These are phyloP conservation scores for Beris chalybata DNA, from an alignment of 2,888 invertebrate genomes.

Conservation along the genomic window DNA sequence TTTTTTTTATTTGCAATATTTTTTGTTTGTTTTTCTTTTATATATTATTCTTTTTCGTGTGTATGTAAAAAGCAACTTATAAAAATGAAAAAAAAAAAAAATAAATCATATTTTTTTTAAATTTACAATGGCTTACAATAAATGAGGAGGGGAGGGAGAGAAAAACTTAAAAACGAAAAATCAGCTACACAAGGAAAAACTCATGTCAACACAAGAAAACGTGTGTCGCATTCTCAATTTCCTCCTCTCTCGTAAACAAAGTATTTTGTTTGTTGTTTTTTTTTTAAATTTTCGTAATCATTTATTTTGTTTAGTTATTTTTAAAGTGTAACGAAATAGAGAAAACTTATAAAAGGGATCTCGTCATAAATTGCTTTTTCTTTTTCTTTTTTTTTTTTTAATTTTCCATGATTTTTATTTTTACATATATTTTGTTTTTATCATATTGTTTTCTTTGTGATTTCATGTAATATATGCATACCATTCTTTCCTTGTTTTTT, in stretches of 20 bases:
- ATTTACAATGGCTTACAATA: constrained; percentile 11
- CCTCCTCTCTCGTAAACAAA: not conserved
- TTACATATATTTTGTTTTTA: constrained; percentile 6
- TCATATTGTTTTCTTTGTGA: constrained; percentile 13
- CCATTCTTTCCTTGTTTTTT: constrained; percentile 8
- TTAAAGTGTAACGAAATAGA: constrained; percentile 4
- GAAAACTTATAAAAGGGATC: not conserved
- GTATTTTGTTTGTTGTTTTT: not conserved
- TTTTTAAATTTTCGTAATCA: not conserved
- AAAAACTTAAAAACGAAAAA: constrained; percentile 6
- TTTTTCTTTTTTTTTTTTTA: not conserved
- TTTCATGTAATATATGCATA: constrained; percentile 17
- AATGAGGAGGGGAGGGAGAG: not conserved
- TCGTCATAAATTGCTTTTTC: not conserved
- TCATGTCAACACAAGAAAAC: constrained; percentile 14
- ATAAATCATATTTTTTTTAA: constrained; percentile 10
- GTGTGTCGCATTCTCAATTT: not conserved
- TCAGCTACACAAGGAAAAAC: not conserved
- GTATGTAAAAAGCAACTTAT: constrained; percentile 1
- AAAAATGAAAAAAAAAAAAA: constrained; percentile 1
- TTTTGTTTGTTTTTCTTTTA: not conserved
- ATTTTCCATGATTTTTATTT: constrained; percentile 1
- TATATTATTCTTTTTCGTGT: constrained; percentile 2
- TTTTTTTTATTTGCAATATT: constrained; percentile 12
- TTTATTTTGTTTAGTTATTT: constrained; percentile 1